Conservation (phyloP, 92 coral and sea anemone species). For the Phenganax marumi region DNA sequence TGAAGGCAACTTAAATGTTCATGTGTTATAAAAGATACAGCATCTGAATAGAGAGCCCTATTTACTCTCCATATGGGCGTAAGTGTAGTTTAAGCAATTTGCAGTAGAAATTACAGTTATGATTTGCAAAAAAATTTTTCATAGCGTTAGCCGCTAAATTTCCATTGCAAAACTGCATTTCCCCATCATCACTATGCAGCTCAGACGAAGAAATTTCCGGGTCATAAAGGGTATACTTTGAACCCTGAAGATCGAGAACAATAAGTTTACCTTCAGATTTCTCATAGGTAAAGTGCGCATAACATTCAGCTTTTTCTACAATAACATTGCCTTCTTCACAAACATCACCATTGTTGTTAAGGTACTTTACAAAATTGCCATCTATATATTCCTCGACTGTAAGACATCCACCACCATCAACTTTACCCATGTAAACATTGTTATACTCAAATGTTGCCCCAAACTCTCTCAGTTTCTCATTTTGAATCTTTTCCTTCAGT, state of each 20-base stretch:
- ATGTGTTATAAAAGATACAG: not conserved
- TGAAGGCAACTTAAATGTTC: slow-evolving; percentile 30
- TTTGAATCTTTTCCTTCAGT: slow-evolving; percentile 23
- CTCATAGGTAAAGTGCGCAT: slow-evolving; percentile 52
- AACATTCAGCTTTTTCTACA: slow-evolving; percentile 56
- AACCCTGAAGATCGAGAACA: slow-evolving; percentile 53
- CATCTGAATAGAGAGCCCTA: too few species aligned
- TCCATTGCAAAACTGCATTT: slow-evolving; percentile 15
- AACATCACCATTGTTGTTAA: slow-evolving; percentile 56
- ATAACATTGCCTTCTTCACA: slow-evolving; percentile 55
- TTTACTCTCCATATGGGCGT: too few species aligned
- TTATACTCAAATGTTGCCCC: slow-evolving; percentile 49
- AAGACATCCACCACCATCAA: slow-evolving; percentile 46
- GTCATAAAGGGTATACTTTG: slow-evolving; percentile 55
- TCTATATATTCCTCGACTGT: slow-evolving; percentile 56
- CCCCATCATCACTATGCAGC: slow-evolving; percentile 45
- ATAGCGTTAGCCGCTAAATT: slow-evolving; percentile 10
- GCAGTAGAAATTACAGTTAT: not conserved
- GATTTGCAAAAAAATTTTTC: not conserved
- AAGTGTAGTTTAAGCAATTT: not conserved
- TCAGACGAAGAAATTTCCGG: slow-evolving; percentile 60
- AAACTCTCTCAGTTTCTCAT: slow-evolving; percentile 39
- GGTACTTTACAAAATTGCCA: slow-evolving; percentile 55
- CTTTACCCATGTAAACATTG: slow-evolving; percentile 56
- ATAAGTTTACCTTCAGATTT: slow-evolving; percentile 53